These are phyloP conservation scores for Eptesicus fuscus DNA, from an alignment of 2,113 vertebrate species.

Conservation along the genomic window DNA sequence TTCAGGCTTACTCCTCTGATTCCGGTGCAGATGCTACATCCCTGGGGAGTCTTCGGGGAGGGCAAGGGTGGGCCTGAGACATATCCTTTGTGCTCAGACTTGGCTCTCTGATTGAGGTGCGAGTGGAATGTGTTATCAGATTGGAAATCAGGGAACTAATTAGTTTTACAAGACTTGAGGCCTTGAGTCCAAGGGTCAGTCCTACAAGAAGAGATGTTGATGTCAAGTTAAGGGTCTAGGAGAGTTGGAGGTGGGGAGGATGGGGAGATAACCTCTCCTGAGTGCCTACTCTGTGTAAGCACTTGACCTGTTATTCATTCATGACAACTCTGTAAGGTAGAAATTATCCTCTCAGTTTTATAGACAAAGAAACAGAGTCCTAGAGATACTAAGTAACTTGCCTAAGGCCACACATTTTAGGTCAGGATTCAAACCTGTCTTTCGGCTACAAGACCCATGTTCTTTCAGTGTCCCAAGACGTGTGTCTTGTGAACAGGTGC, in stretches of 20 bases:
- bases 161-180: background rate
- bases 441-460: background rate
- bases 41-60: background rate
- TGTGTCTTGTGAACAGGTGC: background rate
- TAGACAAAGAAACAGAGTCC: background rate
- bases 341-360: background rate
- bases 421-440: background rate
- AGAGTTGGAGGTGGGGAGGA: background rate
- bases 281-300: background rate
- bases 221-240: background rate
- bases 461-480: background rate
- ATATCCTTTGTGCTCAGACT: background rate
- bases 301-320: background rate
- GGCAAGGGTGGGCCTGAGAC: background rate
- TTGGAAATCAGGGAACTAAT: background rate
- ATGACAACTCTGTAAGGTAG: background rate
- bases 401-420: background rate
- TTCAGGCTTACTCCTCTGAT: background rate
- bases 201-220: background rate
- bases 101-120: background rate
- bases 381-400: background rate
- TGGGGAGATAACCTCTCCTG: background rate
- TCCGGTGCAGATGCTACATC: background rate
- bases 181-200: background rate
- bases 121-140: background rate